These are phyloP conservation scores for Trachops cirrhosus DNA, from an alignment of 2,797 vertebrate genomes.

Conservation along the genomic window DNA sequence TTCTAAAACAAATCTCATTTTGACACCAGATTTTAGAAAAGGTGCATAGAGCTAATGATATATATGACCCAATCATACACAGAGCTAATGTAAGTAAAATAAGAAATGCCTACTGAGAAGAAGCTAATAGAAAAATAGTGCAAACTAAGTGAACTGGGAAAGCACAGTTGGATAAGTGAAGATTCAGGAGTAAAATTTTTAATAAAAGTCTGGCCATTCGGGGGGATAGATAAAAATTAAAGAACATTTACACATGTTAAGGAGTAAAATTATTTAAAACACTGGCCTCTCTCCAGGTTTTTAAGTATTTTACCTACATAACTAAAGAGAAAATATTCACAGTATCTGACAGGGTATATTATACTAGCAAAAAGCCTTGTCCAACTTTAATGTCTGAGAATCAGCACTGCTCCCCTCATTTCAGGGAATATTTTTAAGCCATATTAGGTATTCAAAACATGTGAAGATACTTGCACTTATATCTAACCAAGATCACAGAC, in stretches of 20 bases:
- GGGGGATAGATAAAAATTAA: background rate
- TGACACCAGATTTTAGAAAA: background rate
- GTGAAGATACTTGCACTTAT: background rate
- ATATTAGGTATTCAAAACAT: background rate
- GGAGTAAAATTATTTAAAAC: slow-evolving; percentile 19
- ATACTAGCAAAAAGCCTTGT: background rate
- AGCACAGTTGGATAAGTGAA: background rate
- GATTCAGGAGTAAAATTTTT: background rate
- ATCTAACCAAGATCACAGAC: background rate
- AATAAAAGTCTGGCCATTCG: background rate
- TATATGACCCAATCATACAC: background rate
- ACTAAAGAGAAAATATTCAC: background rate
- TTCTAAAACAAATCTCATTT: background rate
- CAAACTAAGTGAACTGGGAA: background rate
- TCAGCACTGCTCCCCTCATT: background rate
- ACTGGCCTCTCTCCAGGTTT: background rate
- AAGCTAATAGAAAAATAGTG: background rate
- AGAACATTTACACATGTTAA: background rate
- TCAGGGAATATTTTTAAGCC: background rate
- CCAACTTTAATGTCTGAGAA: background rate
- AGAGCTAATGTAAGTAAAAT: too few relatives aligned
- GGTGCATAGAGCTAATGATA: background rate
- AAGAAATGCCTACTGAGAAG: background rate
- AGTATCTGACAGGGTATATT: background rate
- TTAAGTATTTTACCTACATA: background rate